phyloP scores from a whole-genome alignment of 2,888 invertebrate genomes.

The Netelia melanura region DNA sequence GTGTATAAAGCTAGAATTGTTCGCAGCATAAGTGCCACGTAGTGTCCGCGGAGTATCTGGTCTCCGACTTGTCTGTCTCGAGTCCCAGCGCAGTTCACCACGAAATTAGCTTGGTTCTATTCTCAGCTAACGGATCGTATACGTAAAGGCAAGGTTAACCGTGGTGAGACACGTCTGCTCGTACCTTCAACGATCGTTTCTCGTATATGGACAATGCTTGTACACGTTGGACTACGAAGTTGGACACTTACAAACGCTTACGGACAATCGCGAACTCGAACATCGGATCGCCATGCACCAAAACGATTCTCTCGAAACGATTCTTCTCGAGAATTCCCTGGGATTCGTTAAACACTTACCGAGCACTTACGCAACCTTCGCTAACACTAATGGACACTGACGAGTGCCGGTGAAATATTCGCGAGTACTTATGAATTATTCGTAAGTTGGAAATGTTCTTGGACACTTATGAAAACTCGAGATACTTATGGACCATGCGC shows the following conservation, averaged over 20 bases:
- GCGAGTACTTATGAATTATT: neutral
- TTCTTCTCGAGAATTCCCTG: too few species aligned
- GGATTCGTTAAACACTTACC: neutral
- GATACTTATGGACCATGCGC: too few species aligned
- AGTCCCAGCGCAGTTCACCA: constrained; percentile 66
- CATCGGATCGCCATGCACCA: neutral
- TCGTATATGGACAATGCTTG: too few species aligned
- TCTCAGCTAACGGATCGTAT: constrained; percentile 78
- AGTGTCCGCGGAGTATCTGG: constrained; percentile 29
- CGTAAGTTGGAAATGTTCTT: too few species aligned
- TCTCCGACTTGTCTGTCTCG: constrained; percentile 53
- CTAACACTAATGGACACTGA: neutral
- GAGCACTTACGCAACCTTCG: neutral
- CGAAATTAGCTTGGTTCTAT: constrained; percentile 84
- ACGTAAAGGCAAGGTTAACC: constrained; percentile 52
- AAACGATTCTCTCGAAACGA: too few species aligned
- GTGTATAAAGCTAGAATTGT: neutral
- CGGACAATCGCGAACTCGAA: neutral
- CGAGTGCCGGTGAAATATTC: neutral
- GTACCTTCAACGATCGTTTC: neutral
- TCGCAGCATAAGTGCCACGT: constrained; percentile 13
- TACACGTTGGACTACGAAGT: too few species aligned
- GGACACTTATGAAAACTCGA: too few species aligned
- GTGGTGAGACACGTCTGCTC: constrained; percentile 28
- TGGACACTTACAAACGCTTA: neutral